A percentile compares a stretch with the other conserved stretches of the same genome.
These are phyloP conservation scores for Bettongia penicillata DNA, from an alignment of 2,113 vertebrate species.

Conservation along the genomic window DNA sequence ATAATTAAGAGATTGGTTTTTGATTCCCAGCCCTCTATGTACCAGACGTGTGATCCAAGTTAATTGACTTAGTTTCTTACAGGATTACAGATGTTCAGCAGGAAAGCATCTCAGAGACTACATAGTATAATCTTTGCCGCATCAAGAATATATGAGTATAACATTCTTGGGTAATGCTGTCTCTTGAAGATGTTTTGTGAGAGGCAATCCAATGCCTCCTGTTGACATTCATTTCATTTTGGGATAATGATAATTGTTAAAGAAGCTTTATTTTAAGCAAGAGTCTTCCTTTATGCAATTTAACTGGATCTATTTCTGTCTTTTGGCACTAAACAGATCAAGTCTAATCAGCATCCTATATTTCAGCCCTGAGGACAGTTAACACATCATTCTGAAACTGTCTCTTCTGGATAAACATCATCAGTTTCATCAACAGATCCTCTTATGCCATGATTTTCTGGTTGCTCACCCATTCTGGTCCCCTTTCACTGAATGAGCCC, in stretches of 20 bases:
- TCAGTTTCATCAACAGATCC: neutral
- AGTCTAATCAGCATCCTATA: neutral
- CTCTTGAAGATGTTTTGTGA: neutral
- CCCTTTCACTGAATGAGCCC: neutral
- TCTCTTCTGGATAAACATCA: neutral
- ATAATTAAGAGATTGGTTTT: neutral
- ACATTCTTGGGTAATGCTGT: neutral
- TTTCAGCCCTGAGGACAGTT: neutral
- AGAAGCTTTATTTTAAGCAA: neutral
- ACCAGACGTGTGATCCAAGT: neutral
- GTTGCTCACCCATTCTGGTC: neutral
- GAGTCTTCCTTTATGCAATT: neutral
- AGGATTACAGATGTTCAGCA: neutral
- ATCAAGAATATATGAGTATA: neutral
- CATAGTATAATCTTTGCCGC: neutral
- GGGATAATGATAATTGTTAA: neutral
- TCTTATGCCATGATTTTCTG: neutral
- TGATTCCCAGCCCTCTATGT: neutral
- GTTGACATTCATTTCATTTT: neutral
- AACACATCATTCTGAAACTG: neutral
- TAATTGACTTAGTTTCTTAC: neutral
- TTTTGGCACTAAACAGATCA: neutral
- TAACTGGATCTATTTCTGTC: neutral
- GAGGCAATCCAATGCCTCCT: neutral
- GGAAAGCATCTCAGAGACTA: neutral